Evolutionary conservation across 64 coral and sea anemone species (phyloP), one percentile per base, ranked within the genome.

Genomic region (Actinia equina): DNA sequence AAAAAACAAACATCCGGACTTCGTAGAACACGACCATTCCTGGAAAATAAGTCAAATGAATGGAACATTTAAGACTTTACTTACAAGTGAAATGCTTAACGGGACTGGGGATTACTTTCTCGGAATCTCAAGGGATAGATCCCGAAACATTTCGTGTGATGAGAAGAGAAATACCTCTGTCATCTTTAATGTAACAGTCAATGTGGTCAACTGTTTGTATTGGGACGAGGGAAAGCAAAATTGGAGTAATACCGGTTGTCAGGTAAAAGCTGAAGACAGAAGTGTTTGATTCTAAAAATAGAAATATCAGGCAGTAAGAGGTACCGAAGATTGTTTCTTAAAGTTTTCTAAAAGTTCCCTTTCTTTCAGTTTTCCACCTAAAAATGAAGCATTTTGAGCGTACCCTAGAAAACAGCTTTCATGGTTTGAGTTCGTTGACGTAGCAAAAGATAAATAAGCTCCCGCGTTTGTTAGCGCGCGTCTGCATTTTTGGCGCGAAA

Each of bases 241-340:
- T 0, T 94, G 92, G 92, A 94, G 23, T 43, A 59, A 58, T 44
- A 56, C 65, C 52, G 92, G 92, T 11, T 94, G 92, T 55, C 49
- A 90, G 92, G 92, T 93, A 79, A 64, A 42, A 77, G 43, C 46
- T 49, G 46, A 49, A 2, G 46, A 49, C 46, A 8, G 46, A 49
- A 49, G 7, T 49, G 46, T 49, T 49, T 65, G 20, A 37, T 0
- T 37, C 30, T 37, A 37, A 37, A 37, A 37, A 37, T 37, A 37
- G 30, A 37, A 37, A 37, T 37, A 37, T 37, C 30, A 37, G 30
- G 1, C 30, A 37, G 30, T 37, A 37, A 37, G 30, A 37, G 30
- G 30, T 37, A 37, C 30, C 30, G 30, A 37, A 37, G 30, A 37
- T 37, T 37, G n/a, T 37, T 65, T 65, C 23, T 2, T 22, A n/a